These are phyloP conservation scores for Drosophila bocki DNA, from an alignment of 1,140 invertebrate genomes.

Conservation along the genomic window DNA sequence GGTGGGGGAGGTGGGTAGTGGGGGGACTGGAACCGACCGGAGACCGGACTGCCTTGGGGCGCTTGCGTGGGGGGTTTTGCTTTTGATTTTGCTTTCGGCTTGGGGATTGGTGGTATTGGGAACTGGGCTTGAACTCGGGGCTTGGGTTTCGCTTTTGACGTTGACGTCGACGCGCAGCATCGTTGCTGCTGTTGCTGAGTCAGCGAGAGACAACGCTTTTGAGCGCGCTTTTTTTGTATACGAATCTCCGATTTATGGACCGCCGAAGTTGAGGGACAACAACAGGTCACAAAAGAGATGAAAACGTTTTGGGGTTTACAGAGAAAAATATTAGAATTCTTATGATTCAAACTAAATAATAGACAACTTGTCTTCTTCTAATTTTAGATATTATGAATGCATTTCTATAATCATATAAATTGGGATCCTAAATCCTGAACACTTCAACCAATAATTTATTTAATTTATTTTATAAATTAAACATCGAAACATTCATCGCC, in stretches of 20 bases:
- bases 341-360: background rate
- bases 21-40: background rate
- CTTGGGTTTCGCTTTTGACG: constrained; percentile 34
- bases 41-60: constrained; percentile 53
- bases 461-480: background rate
- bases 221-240: constrained; percentile 63
- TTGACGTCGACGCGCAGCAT: constrained; percentile 41
- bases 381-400: no score
- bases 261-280: constrained; percentile 22
- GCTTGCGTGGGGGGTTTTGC: constrained; percentile 58
- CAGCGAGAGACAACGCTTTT: constrained; percentile 43
- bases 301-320: background rate
- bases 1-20: background rate
- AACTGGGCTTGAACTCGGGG: constrained; percentile 33
- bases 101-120: constrained; percentile 18
- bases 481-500: constrained; percentile 41
- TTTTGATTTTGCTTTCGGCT: constrained; percentile 24
- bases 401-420: no score
- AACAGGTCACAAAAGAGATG: constrained; percentile 52
- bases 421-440: no score
- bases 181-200: constrained; percentile 67
- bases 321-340: background rate
- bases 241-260: constrained; percentile 47
- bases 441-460: background rate
- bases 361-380: background rate